Evolutionary conservation across 2,888 invertebrate species (phyloP), one percentile per base, ranked within the genome.

Genomic region (Tenthredo scrophulariae): DNA sequence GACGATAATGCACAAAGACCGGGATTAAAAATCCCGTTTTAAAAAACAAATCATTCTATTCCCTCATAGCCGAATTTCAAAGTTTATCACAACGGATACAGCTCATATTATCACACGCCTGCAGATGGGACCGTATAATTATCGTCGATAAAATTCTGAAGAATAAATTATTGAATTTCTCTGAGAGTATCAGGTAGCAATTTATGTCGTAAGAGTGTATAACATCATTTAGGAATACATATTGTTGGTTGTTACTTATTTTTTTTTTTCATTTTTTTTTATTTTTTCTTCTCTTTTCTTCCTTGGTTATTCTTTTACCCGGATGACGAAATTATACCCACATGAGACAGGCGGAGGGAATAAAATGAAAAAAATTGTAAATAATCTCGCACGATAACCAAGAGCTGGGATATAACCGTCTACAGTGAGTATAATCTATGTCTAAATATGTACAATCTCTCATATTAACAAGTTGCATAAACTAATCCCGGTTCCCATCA

Each of bases 401-500:
- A 54, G 1, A 50, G 70, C 26, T 67, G 7, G 43, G 3, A 26
- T 74, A 40, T 40, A 43, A 80, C 37, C 80, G 26, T 29, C 22
- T 26, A 37, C 22, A 22, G 37, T 22, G 26, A 4, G 37, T 29
- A 29, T 80, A 80, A 80, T 80, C 80, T 62, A 33, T 15, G 62
- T 80, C 58, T 50, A 40, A 80, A 80, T 62, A 80, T 58, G 80
- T 62, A 80, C 40, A 79, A 58, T 80, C 62, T 80, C 80, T 58
- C 58, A 80, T 80, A 80, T 62, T 62, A 80, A 80, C 80, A 80
- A 80, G 58, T 62, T 62, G 58, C 58, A 80, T 37, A 62, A 40
- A 80, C 80, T 80, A 50, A 62, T 62, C 58, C n/a, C 40, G 40
- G 37, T 80, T 80, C 80, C 33, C 80, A 58, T 80, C 33, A 62